Base-by-base conservation (phyloP, 2,888 invertebrate genomes). In the Biston stratarius region DNA sequence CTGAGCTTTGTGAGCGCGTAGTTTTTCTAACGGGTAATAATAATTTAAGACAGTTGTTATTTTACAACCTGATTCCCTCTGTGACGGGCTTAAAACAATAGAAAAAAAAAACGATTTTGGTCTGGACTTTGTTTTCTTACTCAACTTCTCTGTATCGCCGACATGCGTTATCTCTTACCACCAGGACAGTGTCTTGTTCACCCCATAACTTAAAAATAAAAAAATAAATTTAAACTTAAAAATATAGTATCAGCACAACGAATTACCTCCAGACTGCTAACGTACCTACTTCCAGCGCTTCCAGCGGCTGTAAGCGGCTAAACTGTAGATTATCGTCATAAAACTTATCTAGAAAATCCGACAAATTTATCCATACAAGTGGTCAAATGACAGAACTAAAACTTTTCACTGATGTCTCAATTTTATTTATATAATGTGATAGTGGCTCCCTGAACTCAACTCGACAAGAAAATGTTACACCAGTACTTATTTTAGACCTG, bases 301-400 rank as follows among this genome's bases (percentile, higher is more conserved):
- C 33, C 36, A 53, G 55, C 47, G 11, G 47, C 42, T 56, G 24
- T 7, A 12, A 36, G 63, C 51, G 14, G 58, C 45, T 58, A 40
- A 47, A 42, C 49, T 47, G 53, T n/a, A 42, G 64, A 57, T 64
- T 42, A 61, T 52, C 42, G 49, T 49, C 48, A 48, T 53, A 53
- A 64, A 53, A 61, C 53, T 69, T 69, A 69, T 64, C 64, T 48
- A 1, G 33, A 12, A 51, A n/a, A 48, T 34, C 52, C 51, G 53
- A 42, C 52, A 38, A 38, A 52, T 34, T 36, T 52, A 9, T 14
- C 14, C 1, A 10, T 14, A 9, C 36, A 52, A 8, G 3, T 14
- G 36, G 36, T 8, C 52, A 40, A 53, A 53, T 15, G 8, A n/a
- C 7, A 3, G n/a, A 40, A 53, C 53, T 15, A 15, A 36, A 36